Conservation (phyloP, 2,113 vertebrate species). For the Toxotes jaculatrix region DNA sequence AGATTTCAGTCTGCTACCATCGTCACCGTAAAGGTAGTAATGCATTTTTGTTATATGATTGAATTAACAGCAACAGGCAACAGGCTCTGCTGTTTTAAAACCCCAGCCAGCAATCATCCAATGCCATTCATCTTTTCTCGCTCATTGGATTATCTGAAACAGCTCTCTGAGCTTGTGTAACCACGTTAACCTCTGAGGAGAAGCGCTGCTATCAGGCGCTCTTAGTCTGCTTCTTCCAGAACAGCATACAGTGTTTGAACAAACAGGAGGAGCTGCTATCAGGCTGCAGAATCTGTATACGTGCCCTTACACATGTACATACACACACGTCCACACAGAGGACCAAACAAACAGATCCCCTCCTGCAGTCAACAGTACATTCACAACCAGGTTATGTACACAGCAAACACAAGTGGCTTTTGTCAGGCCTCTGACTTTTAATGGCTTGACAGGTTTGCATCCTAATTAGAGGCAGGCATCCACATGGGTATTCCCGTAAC, state of each 20-base stretch:
- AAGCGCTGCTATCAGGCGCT: conserved; percentile 45
- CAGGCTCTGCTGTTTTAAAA: conserved; percentile 45
- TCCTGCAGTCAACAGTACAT: conserved; percentile 46
- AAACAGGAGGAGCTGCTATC: conserved; percentile 51
- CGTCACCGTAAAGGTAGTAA: conserved; percentile 29
- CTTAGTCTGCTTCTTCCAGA: conserved; percentile 32
- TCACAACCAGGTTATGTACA: not conserved
- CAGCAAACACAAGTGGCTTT: conserved; percentile 8
- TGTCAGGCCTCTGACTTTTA: conserved; percentile 25
- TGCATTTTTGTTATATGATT: conserved; percentile 34
- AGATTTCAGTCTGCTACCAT: conserved; percentile 12
- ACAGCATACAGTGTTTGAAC: conserved; percentile 4
- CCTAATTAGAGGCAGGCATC: conserved; percentile 29
- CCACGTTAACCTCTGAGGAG: conserved; percentile 64
- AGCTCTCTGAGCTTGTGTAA: conserved; percentile 65
- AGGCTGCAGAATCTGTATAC: conserved; percentile 51
- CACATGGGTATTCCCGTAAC: conserved; percentile 19
- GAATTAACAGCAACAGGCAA: conserved; percentile 57
- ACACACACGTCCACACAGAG: conserved; percentile 22
- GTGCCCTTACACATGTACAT: conserved; percentile 41
- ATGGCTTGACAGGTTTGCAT: conserved; percentile 42
- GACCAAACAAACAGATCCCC: conserved; percentile 30
- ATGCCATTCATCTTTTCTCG: conserved; percentile 56
- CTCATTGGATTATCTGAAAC: conserved; percentile 72
- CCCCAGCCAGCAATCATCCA: conserved; percentile 35